Base-by-base conservation (phyloP, 2,113 vertebrate genomes). In the Tychaedon coryphoeus region DNA sequence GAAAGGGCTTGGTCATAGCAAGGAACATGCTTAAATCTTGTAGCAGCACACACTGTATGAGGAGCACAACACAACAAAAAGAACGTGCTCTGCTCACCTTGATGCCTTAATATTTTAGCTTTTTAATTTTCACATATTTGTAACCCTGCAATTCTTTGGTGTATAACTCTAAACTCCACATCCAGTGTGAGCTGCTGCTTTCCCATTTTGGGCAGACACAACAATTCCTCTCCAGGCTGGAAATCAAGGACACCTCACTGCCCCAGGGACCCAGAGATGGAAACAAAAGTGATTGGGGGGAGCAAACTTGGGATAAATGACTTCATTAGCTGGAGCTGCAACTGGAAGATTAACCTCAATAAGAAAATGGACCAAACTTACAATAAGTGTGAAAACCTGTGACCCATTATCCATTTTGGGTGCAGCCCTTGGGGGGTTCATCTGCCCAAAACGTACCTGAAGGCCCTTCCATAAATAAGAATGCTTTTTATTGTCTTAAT, bases 81-180 rank as follows among this genome's bases (percentile, higher is more conserved):
- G 13, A 43, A 47, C 0, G 0, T 23, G 19, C 26, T 70, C 26
- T 61, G 28, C 19, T 34, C 66, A 38, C 22, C 6, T 7, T 36
- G 19, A 29, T 54, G 25, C 31, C 8, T 78, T 54, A 8, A 31
- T 14, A 43, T 54, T 54, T 64, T 9, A 18, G 15, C 15, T 64
- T 43, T 43, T 78, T 8, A 19, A 34, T 64, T 53, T 42, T 42
- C 28, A 53, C 6, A 1, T 17, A 23, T 29, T 24, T 78, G 5
- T 54, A 15, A 65, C 19, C 48, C 33, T 54, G 19, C 4, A 78
- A 0, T 11, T 36, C 25, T 31, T 54, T 54, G 1, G 16, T 54
- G 19, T 14, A 2, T 29, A 14, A 36, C 12, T 19, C 48, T 5
- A 36, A 54, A 24, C 19, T 65, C 38, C 19, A 43, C 1, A 29